Conservation (phyloP, 2,888 invertebrate species). For the Pachycephus smyrnensis region DNA sequence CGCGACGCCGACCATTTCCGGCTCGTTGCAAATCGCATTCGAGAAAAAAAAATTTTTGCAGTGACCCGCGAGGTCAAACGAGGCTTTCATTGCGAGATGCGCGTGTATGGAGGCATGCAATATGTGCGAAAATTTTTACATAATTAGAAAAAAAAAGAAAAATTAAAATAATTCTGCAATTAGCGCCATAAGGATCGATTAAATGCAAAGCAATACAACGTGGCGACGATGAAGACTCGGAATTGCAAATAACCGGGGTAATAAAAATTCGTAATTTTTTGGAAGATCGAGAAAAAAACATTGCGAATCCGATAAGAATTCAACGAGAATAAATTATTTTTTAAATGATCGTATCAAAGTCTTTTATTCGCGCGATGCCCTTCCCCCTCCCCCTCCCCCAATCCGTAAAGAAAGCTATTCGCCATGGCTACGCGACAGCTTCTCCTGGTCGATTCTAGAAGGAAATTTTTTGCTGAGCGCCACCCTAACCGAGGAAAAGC, state of each 20-base stretch:
- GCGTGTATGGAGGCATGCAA: background rate
- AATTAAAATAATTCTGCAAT: too few species aligned
- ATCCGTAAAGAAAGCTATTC: background rate
- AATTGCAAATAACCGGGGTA: background rate
- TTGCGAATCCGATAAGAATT: background rate
- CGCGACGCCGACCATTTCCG: background rate
- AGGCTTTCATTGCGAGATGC: background rate
- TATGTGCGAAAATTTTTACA: background rate
- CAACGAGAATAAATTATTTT: too few species aligned
- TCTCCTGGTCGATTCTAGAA: background rate
- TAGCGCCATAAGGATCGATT: too few species aligned
- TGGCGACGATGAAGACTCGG: too few species aligned
- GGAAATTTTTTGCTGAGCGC: background rate
- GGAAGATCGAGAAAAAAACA: background rate
- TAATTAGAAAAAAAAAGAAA: too few species aligned
- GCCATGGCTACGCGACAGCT: background rate
- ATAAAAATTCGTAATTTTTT: background rate
- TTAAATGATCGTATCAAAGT: too few species aligned
- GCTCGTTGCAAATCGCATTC: background rate
- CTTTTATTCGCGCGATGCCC: too few species aligned
- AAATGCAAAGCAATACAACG: too few species aligned
- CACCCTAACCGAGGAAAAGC: background rate
- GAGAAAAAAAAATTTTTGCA: background rate
- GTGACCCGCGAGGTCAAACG: background rate
- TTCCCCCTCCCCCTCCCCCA: too few species aligned